Percentiles rank a stretch among this genome's conserved stretches.
Evolutionary conservation across 2,888 invertebrate species (phyloP).

Genomic region (Trachelus iudaicus): DNA sequence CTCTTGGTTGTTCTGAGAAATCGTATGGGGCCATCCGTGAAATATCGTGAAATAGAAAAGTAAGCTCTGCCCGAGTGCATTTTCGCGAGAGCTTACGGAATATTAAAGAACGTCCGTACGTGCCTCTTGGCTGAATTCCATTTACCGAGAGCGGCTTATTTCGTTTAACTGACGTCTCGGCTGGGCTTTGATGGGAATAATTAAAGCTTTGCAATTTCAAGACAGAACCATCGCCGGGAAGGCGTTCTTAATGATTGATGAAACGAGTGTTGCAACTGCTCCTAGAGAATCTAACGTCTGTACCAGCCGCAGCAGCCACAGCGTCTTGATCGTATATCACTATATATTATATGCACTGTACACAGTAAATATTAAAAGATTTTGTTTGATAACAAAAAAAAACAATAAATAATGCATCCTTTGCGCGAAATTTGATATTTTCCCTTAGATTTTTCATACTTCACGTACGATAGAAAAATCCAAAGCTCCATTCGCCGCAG

Average conservation of each 20-base stretch:
- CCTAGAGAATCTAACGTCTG: not conserved
- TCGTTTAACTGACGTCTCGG: not conserved
- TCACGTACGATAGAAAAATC: not conserved
- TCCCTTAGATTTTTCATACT: not conserved
- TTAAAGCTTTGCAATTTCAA: not conserved
- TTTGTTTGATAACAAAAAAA: not conserved
- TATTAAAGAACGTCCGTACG: not conserved
- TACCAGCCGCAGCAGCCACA: not conserved
- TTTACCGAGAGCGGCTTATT: not conserved
- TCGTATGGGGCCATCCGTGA: not conserved
- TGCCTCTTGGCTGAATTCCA: not conserved
- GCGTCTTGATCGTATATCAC: not conserved
- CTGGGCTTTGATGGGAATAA: not conserved
- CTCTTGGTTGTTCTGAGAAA: not conserved
- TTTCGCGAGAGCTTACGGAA: not conserved
- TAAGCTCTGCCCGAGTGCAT: not conserved
- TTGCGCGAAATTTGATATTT: not conserved
- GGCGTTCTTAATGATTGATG: not conserved
- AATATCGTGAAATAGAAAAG: not conserved
- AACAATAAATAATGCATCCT: not conserved
- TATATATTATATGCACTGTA: not conserved
- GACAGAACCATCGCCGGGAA: not conserved
- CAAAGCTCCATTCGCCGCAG: slow-evolving; percentile 4
- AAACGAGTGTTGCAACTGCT: not conserved
- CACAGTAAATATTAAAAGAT: not conserved